A percentile compares a stretch with the other conserved stretches of the same genome.
Conservation (phyloP, 2,888 invertebrate genomes). For the Morpho deidamia region DNA sequence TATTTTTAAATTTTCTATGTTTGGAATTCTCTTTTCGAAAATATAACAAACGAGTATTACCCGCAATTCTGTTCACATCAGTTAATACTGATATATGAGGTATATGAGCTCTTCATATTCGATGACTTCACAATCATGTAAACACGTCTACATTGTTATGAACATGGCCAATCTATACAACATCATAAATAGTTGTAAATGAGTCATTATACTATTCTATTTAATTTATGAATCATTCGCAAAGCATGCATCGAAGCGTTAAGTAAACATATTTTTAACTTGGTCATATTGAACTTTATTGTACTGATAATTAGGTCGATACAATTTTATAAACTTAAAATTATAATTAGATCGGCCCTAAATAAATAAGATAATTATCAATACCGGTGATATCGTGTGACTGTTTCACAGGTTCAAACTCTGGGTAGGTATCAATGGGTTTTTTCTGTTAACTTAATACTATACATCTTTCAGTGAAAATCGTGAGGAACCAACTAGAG, state of each 20-base stretch:
- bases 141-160: not conserved
- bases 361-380: no score
- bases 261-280: not conserved
- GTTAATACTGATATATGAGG: not conserved
- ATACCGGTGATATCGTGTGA: no score
- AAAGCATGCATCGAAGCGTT: slow-evolving; percentile 11
- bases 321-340: not conserved
- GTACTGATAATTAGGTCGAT: not conserved
- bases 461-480: no score
- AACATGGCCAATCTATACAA: slow-evolving; percentile 1
- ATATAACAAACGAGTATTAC: not conserved
- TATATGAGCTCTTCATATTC: no score
- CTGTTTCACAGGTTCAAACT: no score
- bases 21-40: not conserved
- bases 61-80: not conserved
- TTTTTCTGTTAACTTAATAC: no score
- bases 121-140: not conserved
- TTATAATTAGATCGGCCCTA: no score
- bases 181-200: slow-evolving; percentile 12
- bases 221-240: slow-evolving; percentile 16
- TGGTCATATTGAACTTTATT: slow-evolving; percentile 4
- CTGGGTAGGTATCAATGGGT: no score
- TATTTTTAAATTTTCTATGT: no score
- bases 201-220: slow-evolving; percentile 17
- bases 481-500: no score